phyloP scores from a whole-genome alignment of 1,140 invertebrate species.

The Lysiphlebus fabarum region DNA sequence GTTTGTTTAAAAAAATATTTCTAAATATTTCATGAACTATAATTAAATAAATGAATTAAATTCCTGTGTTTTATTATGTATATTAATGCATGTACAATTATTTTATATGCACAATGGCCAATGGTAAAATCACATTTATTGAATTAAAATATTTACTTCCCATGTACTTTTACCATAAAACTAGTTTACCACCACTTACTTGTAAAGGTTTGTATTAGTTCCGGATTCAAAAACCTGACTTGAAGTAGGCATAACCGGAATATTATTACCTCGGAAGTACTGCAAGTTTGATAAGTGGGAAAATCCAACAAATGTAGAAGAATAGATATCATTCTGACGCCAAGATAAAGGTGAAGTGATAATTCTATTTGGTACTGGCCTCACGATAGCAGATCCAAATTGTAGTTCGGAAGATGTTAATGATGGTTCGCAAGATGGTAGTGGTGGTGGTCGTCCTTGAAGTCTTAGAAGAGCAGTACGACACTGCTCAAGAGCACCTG shows the following conservation, averaged over 20 bases:
- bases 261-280: constrained; percentile 30
- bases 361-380: constrained; percentile 48
- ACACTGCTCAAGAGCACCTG: constrained; percentile 68
- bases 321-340: constrained; percentile 38
- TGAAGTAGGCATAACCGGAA: constrained; percentile 32
- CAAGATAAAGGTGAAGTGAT: constrained; percentile 45
- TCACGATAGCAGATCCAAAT: constrained; percentile 37
- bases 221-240: constrained; percentile 31
- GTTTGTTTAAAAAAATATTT: too few species aligned
- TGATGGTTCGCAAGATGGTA: too few species aligned
- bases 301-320: constrained; percentile 32
- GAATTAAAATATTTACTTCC: too few species aligned
- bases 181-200: background rate
- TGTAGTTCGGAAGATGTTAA: constrained; percentile 29
- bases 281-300: constrained; percentile 42
- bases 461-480: constrained; percentile 53
- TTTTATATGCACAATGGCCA: too few species aligned
- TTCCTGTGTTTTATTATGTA: too few species aligned
- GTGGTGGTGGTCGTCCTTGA: constrained; percentile 41
- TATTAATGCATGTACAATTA: too few species aligned
- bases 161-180: background rate
- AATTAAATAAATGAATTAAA: too few species aligned
- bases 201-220: constrained; percentile 3
- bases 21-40: too few species aligned
- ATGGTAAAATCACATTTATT: too few species aligned